These are phyloP conservation scores for Alviniconcha marisindica DNA, from an alignment of 1,140 invertebrate genomes.

Conservation along the genomic window DNA sequence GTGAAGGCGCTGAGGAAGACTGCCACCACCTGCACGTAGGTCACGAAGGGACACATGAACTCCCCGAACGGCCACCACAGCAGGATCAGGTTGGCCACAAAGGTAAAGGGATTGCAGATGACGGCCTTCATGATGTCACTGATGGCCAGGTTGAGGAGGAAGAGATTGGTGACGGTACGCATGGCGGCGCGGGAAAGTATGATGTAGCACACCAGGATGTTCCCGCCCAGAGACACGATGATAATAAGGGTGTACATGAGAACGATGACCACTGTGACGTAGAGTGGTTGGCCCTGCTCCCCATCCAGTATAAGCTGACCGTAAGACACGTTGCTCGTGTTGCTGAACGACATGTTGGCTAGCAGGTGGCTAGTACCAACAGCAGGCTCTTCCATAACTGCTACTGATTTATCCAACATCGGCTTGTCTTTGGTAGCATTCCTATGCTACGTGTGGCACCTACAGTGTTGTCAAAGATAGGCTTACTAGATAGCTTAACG, in stretches of 20 bases:
- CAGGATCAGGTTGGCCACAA: constrained; percentile 87
- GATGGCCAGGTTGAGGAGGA: constrained; percentile 95
- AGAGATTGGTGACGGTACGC: constrained; percentile 96
- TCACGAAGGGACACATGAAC: constrained; percentile 88
- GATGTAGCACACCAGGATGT: constrained; percentile 53
- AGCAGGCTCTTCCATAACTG: no score
- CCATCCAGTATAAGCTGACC: no score
- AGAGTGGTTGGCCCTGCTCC: constrained; percentile 50
- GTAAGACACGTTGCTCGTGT: no score
- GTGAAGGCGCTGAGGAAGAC: constrained; percentile 97
- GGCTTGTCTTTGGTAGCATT: no score
- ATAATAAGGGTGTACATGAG: constrained; percentile 57
- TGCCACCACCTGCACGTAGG: constrained; percentile 94
- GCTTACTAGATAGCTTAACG: no score
- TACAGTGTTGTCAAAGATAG: no score
- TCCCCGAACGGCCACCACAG: constrained; percentile 93
- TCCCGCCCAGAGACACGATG: constrained; percentile 51
- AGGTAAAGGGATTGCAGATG: constrained; percentile 52
- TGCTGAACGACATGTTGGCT: no score
- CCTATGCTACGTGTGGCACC: no score
- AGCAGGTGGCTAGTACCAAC: no score
- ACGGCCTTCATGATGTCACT: constrained; percentile 81
- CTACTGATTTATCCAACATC: no score
- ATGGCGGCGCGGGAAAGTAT: constrained; percentile 84
- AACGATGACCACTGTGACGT: constrained; percentile 59